A percentile compares a stretch with the other conserved stretches of the same genome.
phyloP scores from a whole-genome alignment of 2,888 invertebrate genomes.

The Sepiola atlantica region DNA sequence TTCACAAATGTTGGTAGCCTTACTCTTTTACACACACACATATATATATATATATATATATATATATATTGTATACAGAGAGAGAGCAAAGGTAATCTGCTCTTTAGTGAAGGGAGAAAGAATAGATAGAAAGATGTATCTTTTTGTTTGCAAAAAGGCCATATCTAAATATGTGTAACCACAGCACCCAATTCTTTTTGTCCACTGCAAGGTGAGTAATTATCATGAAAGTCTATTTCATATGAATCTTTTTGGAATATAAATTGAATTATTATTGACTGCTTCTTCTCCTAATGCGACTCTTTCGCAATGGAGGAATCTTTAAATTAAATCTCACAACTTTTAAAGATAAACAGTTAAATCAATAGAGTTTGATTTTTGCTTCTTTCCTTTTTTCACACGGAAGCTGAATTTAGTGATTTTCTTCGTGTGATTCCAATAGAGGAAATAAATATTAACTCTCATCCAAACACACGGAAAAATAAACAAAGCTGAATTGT shows the following conservation, averaged over 20 bases:
- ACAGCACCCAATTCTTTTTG: background rate
- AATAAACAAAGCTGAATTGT: background rate
- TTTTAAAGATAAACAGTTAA: constrained; percentile 7
- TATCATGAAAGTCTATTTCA: background rate
- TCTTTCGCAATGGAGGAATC: too few relatives aligned
- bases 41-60: too few relatives aligned
- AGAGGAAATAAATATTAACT: background rate
- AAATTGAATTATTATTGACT: too few relatives aligned
- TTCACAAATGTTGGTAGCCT: too few relatives aligned
- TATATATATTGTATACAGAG: too few relatives aligned
- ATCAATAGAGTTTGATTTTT: background rate
- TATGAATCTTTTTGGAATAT: too few relatives aligned
- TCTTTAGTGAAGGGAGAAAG: too few relatives aligned
- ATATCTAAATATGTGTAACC: background rate
- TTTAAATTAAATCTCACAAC: constrained; percentile 8
- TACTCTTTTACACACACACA: too few relatives aligned
- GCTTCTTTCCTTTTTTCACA: background rate
- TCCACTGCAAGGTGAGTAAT: background rate
- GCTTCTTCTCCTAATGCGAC: background rate
- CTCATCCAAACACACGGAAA: background rate
- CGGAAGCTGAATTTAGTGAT: background rate
- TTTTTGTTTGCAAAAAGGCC: background rate
- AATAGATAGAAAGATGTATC: background rate
- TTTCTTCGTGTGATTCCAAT: background rate
- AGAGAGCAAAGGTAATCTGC: too few relatives aligned